A percentile compares a stretch with the other conserved stretches of the same genome.
These are phyloP conservation scores for Apoda limacodes DNA, from an alignment of 2,888 invertebrate species.

Conservation along the genomic window DNA sequence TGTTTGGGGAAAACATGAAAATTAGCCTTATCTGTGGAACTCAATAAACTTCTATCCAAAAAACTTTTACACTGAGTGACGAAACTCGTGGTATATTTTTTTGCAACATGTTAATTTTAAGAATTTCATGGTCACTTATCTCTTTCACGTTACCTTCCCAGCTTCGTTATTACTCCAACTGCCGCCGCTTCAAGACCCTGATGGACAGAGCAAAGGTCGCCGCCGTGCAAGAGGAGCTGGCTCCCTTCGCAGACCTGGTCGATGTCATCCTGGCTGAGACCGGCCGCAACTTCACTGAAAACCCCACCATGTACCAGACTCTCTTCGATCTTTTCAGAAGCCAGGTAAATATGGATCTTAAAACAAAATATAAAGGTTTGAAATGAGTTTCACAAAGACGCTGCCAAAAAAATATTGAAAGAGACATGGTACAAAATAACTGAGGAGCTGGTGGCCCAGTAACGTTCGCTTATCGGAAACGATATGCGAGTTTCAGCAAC, in stretches of 20 bases:
- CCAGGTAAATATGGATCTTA: slow-evolving; percentile 38
- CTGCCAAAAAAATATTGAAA: too few relatives aligned
- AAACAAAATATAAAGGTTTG: too few relatives aligned
- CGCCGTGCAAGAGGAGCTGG: slow-evolving; percentile 37
- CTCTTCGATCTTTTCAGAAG: slow-evolving; percentile 47
- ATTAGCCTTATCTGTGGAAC: too few relatives aligned
- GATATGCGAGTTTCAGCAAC: too few relatives aligned
- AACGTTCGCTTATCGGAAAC: too few relatives aligned
- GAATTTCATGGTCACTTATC: too few relatives aligned
- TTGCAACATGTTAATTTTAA: slow-evolving; percentile 2
- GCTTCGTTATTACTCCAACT: slow-evolving; percentile 59
- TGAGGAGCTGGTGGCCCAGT: too few relatives aligned
- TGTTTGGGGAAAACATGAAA: too few relatives aligned
- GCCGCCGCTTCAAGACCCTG: slow-evolving; percentile 34
- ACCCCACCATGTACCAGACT: slow-evolving; percentile 42
- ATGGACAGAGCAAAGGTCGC: slow-evolving; percentile 37
- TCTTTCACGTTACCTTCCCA: slow-evolving; percentile 28
- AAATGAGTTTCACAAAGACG: too few relatives aligned
- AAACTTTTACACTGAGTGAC: too few relatives aligned
- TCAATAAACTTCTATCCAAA: too few relatives aligned
- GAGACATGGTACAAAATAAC: too few relatives aligned
- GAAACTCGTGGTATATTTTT: slow-evolving; percentile 2
- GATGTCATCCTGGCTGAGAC: slow-evolving; percentile 36
- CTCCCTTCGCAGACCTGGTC: slow-evolving; percentile 37
- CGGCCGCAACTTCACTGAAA: slow-evolving; percentile 45